Percentiles rank a stretch among this genome's conserved stretches.
phyloP scores from a whole-genome alignment of 2,113 vertebrate species.

The Microcebus ravelobensis region DNA sequence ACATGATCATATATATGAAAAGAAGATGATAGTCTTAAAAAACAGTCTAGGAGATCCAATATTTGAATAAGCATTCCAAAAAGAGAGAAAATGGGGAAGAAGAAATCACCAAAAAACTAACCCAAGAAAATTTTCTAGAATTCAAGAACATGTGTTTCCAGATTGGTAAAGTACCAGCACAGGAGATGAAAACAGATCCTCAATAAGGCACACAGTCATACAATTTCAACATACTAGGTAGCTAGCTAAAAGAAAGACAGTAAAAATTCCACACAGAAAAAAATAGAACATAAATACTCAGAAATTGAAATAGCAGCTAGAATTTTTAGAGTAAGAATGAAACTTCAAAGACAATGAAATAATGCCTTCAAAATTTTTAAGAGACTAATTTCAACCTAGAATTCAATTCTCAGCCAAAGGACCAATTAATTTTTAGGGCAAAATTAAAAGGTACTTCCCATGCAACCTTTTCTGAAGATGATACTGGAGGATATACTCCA shows the following conservation, averaged over 20 bases:
- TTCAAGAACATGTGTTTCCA: not conserved
- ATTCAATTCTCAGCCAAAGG: not conserved
- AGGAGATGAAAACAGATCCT: not conserved
- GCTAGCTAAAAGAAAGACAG: not conserved
- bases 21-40: not conserved
- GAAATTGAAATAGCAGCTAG: not conserved
- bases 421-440: not conserved
- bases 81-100: not conserved
- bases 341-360: not conserved
- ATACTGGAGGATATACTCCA: not conserved
- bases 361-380: not conserved
- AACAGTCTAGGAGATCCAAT: not conserved
- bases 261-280: not conserved
- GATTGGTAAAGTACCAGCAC: not conserved
- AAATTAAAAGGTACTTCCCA: not conserved
- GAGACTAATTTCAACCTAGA: not conserved
- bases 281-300: not conserved
- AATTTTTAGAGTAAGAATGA: not conserved
- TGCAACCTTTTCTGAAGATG: not conserved
- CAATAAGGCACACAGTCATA: not conserved
- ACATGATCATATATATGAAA: not conserved
- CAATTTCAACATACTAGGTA: not conserved
- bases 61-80: not conserved
- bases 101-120: not conserved
- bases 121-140: not conserved